Evolutionary conservation across 92 coral and sea anemone genomes (phyloP), one percentile per base, ranked within the genome.

Genomic region (Heliopora coerulea): DNA sequence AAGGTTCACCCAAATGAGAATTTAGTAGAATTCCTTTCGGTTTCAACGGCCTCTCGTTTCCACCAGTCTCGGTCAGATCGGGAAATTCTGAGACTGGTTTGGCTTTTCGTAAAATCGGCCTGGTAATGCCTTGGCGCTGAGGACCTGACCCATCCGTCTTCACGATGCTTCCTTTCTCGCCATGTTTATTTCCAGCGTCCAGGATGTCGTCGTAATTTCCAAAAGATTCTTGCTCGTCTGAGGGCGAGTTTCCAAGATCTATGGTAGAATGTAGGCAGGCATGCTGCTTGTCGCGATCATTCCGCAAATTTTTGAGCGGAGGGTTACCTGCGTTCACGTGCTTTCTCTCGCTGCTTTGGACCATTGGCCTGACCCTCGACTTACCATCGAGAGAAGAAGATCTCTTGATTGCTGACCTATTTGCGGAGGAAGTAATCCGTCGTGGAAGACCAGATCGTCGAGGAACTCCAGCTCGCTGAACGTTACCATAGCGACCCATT

Each of bases 331-430:
- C 41, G n/a, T 65, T 65, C 12, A 39, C 56, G 15, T 59, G 60
- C 9, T 59, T 59, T 48, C 75, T 48, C 11, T 68, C 75, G 56
- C 89, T 82, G 21, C 67, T 81, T 27, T 76, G 58, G 29, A 78
- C 74, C 7, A 54, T 82, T 2, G 89, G 87, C 39, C 80, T 91
- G 28, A 82, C 89, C 44, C 84, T 84, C 20, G 93, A 49, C 37
- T 87, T 90, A 59, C 89, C 84, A 40, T 95, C 99, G 58, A 95
- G 80, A 17, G 99, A 95, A 9, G 95, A 65, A 8, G 99, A 90
- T 24, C 99, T 91, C 73, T 86, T 84, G 49, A 95, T 89, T 40
- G 86, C 72, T 24, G 82, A 81, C 17, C 78, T 84, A 27, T 79
- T 81, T 20, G 88, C 62, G 56, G 54, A 78, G 75, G 89, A 54